Evolutionary conservation across 2,113 vertebrate genomes (phyloP), one percentile per base, ranked within the genome.

Genomic region (Dasypus novemcinctus): DNA sequence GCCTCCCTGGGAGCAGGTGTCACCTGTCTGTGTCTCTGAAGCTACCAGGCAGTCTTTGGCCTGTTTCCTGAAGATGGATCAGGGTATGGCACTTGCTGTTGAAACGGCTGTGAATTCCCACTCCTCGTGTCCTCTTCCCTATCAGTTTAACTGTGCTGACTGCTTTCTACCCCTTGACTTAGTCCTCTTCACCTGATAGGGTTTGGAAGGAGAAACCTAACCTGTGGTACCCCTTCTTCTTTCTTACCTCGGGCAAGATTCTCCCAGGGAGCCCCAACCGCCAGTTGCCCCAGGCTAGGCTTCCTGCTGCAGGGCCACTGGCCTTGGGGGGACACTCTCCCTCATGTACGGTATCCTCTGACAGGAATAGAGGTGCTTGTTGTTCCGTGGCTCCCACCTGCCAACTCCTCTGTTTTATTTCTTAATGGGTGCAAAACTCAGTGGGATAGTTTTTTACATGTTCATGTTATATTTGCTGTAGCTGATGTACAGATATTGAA

Each of bases 281-380:
- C 0, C 1, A 20, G 5, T 7, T 54, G 17, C n/a, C 59, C 14
- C 41, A 4, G 57, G 46, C 12, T 6, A 6, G 7, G 8, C 36
- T 20, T 33, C 78, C 66, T 52, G 49, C 38, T 36, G 13, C 1
- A 11, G 21, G 29, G 31, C 2, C 12, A 36, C 27, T 41, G 63
- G 10, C 38, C 23, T 43, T 61, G 63, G 23, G 11, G 2, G 2
- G n/a, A 41, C 57, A 74, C 13, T 52, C 64, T 27, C 15, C 74
- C 86, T 36, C 8, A 59, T 23, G 57, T 52, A 33, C 13, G 23
- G 14, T 27, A 27, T 17, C 12, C 20, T 82, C 25, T 36, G n/a
- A 75, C 25, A 49, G 38, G 33, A 43, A 43, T 74, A 74, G 12
- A 12, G 43, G 64, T 43, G 38, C 25, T 72, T 72, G 9, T 74